These are phyloP conservation scores for Catharus fuscescens DNA, from an alignment of 2,113 vertebrate species.

Conservation along the genomic window DNA sequence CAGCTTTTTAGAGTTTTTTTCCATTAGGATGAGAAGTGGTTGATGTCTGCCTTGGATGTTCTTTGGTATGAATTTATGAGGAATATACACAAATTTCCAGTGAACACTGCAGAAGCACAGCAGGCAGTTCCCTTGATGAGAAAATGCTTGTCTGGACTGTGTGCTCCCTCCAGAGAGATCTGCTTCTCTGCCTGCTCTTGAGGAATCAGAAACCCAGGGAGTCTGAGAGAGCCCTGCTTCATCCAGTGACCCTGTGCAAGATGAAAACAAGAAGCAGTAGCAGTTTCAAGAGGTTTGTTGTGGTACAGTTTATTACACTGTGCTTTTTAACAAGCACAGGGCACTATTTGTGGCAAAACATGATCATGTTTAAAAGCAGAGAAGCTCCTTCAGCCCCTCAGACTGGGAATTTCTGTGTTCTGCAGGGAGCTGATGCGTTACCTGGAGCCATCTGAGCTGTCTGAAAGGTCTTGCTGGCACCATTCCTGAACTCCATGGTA, in stretches of 20 bases:
- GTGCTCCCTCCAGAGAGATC: not conserved
- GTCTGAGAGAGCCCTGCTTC: not conserved
- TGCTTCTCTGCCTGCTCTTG: not conserved
- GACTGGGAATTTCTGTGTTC: accelerated
- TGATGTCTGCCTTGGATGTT: not conserved
- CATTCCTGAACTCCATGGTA: not conserved
- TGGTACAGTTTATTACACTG: not conserved
- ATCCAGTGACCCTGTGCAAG: not conserved
- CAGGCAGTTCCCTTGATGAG: not conserved
- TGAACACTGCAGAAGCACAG: not conserved
- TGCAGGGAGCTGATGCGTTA: not conserved
- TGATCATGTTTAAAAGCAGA: not conserved
- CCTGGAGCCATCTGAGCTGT: not conserved
- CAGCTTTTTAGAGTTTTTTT: not conserved
- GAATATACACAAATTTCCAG: not conserved
- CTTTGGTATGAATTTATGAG: not conserved
- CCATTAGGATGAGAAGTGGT: not conserved
- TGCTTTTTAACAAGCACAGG: not conserved
- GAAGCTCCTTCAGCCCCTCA: not conserved
- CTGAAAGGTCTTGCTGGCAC: not conserved
- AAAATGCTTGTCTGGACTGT: not conserved
- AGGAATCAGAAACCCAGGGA: not conserved
- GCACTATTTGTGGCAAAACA: not conserved
- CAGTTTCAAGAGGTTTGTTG: not conserved
- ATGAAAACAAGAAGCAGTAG: not conserved